A percentile compares a stretch with the other conserved stretches of the same genome.
phyloP scores from a whole-genome alignment of 2,113 vertebrate species.

The Myotis yumanensis region DNA sequence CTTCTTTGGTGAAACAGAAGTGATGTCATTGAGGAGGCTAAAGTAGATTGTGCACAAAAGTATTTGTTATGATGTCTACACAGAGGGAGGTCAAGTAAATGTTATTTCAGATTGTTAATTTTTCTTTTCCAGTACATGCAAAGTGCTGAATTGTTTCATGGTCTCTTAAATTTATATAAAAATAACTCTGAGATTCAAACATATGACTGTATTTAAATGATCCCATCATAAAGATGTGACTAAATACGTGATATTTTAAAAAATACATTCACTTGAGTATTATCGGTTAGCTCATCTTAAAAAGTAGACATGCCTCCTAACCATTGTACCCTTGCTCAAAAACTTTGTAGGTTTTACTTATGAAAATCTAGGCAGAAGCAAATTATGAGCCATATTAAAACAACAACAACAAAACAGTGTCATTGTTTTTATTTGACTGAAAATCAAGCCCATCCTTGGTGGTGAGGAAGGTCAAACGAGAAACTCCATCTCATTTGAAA shows the following conservation, averaged over 20 bases:
- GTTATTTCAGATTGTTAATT: background rate
- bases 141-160: background rate
- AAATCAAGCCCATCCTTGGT: background rate
- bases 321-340: background rate
- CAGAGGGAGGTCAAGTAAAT: background rate
- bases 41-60: background rate
- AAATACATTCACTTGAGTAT: background rate
- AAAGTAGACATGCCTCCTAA: background rate
- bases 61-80: background rate
- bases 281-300: background rate
- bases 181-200: background rate
- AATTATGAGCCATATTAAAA: background rate
- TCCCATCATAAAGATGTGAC: background rate
- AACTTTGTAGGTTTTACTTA: background rate
- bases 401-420: background rate
- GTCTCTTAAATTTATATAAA: background rate
- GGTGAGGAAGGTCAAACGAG: background rate
- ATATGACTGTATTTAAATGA: background rate
- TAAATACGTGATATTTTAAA: background rate
- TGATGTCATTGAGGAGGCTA: background rate
- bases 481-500: slow-evolving; percentile 8
- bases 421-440: slow-evolving; percentile 33
- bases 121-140: background rate
- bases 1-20: background rate
- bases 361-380: background rate